phyloP scores from a whole-genome alignment of 2,113 vertebrate genomes.

The Centrocercus urophasianus region DNA sequence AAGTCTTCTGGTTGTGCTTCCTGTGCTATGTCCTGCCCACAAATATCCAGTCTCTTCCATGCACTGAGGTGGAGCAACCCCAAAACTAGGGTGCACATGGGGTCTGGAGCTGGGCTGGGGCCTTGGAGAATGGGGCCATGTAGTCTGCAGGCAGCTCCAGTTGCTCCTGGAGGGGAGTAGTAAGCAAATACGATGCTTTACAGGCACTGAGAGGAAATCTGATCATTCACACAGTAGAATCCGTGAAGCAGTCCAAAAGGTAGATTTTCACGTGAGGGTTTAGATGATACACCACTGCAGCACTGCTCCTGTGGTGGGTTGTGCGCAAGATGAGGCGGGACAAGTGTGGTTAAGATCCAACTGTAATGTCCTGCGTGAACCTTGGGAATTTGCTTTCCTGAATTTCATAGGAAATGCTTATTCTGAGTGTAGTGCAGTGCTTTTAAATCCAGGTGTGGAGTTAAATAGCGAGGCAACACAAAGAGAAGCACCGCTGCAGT shows the following conservation, averaged over 20 bases:
- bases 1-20: background rate
- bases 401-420: background rate
- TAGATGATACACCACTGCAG: background rate
- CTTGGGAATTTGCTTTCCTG: background rate
- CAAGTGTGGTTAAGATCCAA: background rate
- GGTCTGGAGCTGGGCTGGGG: rapidly evolving
- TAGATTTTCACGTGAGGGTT: background rate
- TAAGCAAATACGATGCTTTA: rapidly evolving
- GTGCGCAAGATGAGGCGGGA: background rate
- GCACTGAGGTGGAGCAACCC: background rate
- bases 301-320: background rate
- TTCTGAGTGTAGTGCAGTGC: background rate
- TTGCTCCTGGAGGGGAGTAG: background rate
- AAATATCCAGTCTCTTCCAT: rapidly evolving
- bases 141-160: rapidly evolving
- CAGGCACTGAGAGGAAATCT: background rate
- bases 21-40: rapidly evolving
- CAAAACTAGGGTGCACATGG: rapidly evolving
- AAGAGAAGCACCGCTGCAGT: slow-evolving; percentile 5
- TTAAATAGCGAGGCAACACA: slow-evolving; percentile 16
- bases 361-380: background rate
- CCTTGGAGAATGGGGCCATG: rapidly evolving
- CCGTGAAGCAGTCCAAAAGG: background rate
- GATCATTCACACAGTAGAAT: background rate
- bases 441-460: slow-evolving; percentile 27